Conservation (phyloP, 1,140 invertebrate genomes). For the fruit fly (Drosophila melanogaster) region Release_6_plus_ISO1_MT NT_033779.5:7796501-7797000, state of each 20-base stretch:
- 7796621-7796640: slow-evolving; percentile 36
- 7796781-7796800: slow-evolving; percentile 23
- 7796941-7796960: slow-evolving; percentile 90
- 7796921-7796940: slow-evolving; percentile 76
- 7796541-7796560: slow-evolving; percentile 60
- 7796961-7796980: slow-evolving; percentile 90
- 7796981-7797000: slow-evolving; percentile 88
- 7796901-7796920: background rate
- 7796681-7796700: slow-evolving; percentile 46
- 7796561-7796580: slow-evolving; percentile 65
- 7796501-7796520: slow-evolving; percentile 26
- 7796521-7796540: slow-evolving; percentile 17
- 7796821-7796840: slow-evolving; percentile 52
- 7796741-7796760: slow-evolving; percentile 35
- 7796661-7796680: slow-evolving; percentile 52
- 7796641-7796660: slow-evolving; percentile 67
- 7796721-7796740: slow-evolving; percentile 45
- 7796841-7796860: slow-evolving; percentile 15
- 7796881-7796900: slow-evolving; percentile 7
- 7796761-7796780: slow-evolving; percentile 27
- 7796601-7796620: slow-evolving; percentile 19
- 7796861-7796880: slow-evolving; percentile 29
- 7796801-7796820: slow-evolving; percentile 27
- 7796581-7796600: slow-evolving; percentile 52
- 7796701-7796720: slow-evolving; percentile 1